Conservation (phyloP, 2,113 vertebrate species). For the Rutilus rutilus region DNA sequence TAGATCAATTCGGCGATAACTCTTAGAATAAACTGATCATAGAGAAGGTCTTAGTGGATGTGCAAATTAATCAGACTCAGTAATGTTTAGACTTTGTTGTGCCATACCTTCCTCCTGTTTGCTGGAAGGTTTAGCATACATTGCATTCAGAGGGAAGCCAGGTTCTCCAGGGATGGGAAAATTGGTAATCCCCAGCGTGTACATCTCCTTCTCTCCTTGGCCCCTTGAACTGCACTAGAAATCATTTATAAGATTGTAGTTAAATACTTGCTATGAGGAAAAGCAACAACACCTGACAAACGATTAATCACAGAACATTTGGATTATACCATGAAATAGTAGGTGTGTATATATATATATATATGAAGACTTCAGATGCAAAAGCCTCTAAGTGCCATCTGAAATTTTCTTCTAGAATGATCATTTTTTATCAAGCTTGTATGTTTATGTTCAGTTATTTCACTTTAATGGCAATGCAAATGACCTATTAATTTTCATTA, state of each 20-base stretch:
- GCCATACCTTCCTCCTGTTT: conserved; percentile 79
- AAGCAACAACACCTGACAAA: background rate
- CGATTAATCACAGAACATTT: background rate
- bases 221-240: conserved; percentile 92
- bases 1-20: background rate
- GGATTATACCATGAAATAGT: background rate
- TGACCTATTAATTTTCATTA: too few species aligned
- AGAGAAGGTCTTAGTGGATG: background rate
- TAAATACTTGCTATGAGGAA: background rate
- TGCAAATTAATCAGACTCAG: background rate
- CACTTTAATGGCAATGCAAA: too few species aligned
- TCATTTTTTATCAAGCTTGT: too few species aligned
- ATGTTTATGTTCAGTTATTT: too few species aligned
- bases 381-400: too few species aligned
- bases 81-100: background rate
- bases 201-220: conserved; percentile 99
- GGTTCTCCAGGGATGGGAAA: conserved; percentile 98
- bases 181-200: conserved; percentile 95
- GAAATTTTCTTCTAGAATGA: too few species aligned
- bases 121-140: conserved; percentile 82
- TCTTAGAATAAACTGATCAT: background rate
- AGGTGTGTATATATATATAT: too few species aligned
- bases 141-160: conserved; percentile 96
- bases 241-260: conserved; percentile 20
- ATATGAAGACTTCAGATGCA: too few species aligned